Conservation (phyloP, 2,113 vertebrate species). For the Austrofundulus limnaeus region DNA sequence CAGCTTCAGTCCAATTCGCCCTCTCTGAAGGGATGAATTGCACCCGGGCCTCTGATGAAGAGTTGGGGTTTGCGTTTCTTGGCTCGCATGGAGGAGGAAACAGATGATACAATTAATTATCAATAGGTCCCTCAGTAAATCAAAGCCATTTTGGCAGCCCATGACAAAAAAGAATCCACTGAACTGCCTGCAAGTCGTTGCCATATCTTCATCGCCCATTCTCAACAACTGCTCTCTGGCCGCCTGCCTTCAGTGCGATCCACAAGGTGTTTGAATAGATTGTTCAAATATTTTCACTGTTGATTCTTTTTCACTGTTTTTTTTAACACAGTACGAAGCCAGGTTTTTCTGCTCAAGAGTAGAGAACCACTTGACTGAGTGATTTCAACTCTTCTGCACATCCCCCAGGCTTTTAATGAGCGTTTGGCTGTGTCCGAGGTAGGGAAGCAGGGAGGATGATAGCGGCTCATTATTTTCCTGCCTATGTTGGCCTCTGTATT, state of each 20-base stretch:
- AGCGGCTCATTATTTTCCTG: conserved; percentile 75
- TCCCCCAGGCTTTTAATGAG: conserved; percentile 72
- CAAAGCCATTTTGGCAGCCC: conserved; percentile 81
- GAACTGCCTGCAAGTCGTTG: conserved; percentile 63
- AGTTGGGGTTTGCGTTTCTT: conserved; percentile 78
- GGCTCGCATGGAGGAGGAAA: conserved; percentile 76
- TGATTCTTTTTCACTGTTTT: conserved; percentile 66
- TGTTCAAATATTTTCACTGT: conserved; percentile 86
- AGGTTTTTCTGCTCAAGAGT: conserved; percentile 47
- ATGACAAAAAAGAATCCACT: conserved; percentile 70
- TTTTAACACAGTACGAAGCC: conserved; percentile 54
- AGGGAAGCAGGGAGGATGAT: conserved; percentile 57
- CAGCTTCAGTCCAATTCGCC: conserved; percentile 62
- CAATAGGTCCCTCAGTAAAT: conserved; percentile 82
- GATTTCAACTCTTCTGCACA: conserved; percentile 67
- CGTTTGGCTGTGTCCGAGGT: conserved; percentile 57
- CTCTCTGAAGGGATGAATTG: conserved; percentile 67
- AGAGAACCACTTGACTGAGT: conserved; percentile 64
- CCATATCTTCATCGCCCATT: conserved; percentile 81
- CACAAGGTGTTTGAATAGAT: conserved; percentile 85
- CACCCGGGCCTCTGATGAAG: conserved; percentile 73
- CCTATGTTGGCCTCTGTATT: conserved; percentile 62
- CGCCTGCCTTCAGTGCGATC: conserved; percentile 70
- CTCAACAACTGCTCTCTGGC: conserved; percentile 84
- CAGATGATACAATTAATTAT: conserved; percentile 87